Evolutionary conservation across 2,797 vertebrate genomes (phyloP).

Genomic region (Acestrorhynchus altus): DNA sequence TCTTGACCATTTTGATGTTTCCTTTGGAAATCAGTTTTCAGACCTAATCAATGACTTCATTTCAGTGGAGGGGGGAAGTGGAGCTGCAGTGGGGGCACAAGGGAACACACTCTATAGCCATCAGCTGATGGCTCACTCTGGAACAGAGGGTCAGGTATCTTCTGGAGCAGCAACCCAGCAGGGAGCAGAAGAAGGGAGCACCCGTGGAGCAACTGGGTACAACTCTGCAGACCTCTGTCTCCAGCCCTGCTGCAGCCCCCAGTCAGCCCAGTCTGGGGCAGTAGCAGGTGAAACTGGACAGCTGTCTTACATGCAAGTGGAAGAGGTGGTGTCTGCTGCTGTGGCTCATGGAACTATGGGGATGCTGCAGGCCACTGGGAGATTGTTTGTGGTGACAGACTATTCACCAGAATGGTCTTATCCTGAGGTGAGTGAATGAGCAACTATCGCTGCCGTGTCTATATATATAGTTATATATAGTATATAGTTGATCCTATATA

Average conservation of each 20-base stretch:
- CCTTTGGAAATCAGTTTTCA: conserved; percentile 98
- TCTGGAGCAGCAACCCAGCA: conserved; percentile 86
- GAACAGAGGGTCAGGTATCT: conserved; percentile 77
- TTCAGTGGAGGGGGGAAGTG: conserved; percentile 89
- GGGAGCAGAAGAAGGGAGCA: conserved; percentile 85
- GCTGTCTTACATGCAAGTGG: conserved; percentile 97
- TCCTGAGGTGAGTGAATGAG: conserved; percentile 91
- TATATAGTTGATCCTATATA: neutral
- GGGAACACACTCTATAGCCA: conserved; percentile 80
- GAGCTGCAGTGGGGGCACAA: conserved; percentile 62
- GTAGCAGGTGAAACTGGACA: conserved; percentile 83
- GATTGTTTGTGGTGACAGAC: conserved; percentile 97
- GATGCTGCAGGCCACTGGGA: conserved; percentile 91
- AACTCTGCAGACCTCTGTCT: conserved; percentile 92
- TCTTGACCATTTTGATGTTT: conserved; percentile 97
- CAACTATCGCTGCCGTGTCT: neutral
- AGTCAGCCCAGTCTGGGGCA: conserved; percentile 83
- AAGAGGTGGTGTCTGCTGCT: conserved; percentile 93
- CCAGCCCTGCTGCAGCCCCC: conserved; percentile 95
- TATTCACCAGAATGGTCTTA: conserved; percentile 99
- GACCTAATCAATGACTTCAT: conserved; percentile 99
- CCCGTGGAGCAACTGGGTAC: conserved; percentile 83
- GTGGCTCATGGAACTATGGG: conserved; percentile 90
- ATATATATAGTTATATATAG: too few relatives aligned
- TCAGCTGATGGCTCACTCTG: conserved; percentile 86